A percentile compares a stretch with the other conserved stretches of the same genome.
Evolutionary conservation across 1,140 invertebrate genomes (phyloP).

Genomic region (Polyergus mexicanus): DNA sequence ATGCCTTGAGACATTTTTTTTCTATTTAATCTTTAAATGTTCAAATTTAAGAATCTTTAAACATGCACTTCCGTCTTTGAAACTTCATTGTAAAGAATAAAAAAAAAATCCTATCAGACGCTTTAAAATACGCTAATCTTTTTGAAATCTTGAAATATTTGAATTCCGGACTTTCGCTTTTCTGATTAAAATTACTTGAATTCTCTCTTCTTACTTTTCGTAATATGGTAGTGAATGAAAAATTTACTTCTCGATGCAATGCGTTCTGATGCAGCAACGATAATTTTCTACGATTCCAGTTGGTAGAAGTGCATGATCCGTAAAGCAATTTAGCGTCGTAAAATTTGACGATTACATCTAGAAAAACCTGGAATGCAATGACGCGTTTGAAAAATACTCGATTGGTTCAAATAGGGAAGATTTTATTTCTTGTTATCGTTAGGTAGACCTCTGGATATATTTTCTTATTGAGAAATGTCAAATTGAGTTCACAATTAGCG

Average conservation of each 20-base stretch:
- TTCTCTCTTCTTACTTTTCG: not conserved
- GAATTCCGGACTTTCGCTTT: not conserved
- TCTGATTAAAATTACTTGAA: not conserved
- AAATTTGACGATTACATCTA: conserved; percentile 70
- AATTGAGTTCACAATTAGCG: not conserved
- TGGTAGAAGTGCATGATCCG: conserved; percentile 1
- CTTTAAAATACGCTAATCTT: conserved; percentile 3
- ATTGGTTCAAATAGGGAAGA: conserved; percentile 67
- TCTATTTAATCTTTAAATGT: not conserved
- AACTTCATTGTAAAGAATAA: not conserved
- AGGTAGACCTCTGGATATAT: conserved; percentile 54
- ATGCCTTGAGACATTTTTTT: too few relatives aligned
- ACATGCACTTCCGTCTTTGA: not conserved
- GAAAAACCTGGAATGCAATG: conserved; percentile 33
- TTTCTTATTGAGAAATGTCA: conserved; percentile 18
- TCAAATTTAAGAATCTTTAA: not conserved
- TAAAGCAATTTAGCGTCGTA: conserved; percentile 50
- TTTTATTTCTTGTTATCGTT: conserved; percentile 68
- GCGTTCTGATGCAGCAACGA: conserved; percentile 23
- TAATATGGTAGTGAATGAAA: not conserved
- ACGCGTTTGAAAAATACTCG: conserved; percentile 57
- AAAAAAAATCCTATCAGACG: not conserved
- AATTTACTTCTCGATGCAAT: not conserved
- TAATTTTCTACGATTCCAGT: conserved; percentile 50
- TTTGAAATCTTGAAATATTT: not conserved